Evolutionary conservation across 2,888 invertebrate species (phyloP), one percentile per base, ranked within the genome.

Genomic region (Galerucella pusilla): DNA sequence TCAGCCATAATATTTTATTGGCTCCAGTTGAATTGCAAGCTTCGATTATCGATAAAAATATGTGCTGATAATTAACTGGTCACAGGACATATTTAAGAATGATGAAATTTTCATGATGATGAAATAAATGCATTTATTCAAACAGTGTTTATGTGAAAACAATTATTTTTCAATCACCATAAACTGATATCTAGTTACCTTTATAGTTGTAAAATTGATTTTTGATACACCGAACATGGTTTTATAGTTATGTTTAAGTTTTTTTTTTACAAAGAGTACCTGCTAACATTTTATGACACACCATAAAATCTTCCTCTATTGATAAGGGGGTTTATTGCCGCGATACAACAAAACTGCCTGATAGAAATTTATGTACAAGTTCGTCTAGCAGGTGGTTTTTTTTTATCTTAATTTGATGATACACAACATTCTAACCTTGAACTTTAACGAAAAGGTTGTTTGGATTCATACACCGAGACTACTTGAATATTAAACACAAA

Each of bases 281-380:
- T 57, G 60, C 61, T 42, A 74, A 49, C 46, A 63, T 75, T 75
- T 75, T 71, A 75, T 63, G 66, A 42, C 59, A 61, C 63, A 35
- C 71, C 75, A 75, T 75, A 71, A 75, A 75, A 75, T 75, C 75
- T 71, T 63, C 61, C 45, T 46, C 63, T 68, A 63, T 70, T 71
- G 74, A 74, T 74, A 74, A 74, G 70, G 69, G 54, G 67, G 65
- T 71, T 75, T 75, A 75, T 57, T 16, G 46, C 71, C 25, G 28
- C 59, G 35, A 59, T 57, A 57, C 57, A 68, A 68, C 68, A 68
- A 68, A 68, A 57, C 68, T 68, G 54, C 54, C 52, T 65, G 49
- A 20, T 46, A 20, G 46, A 49, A 46, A 46, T 65, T 46, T 65
- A 46, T 65, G 65, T 65, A 1, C 20, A 46, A 46, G 65, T 46